phyloP scores from a whole-genome alignment of 2,797 vertebrate genomes.

The Meda fulgida region DNA sequence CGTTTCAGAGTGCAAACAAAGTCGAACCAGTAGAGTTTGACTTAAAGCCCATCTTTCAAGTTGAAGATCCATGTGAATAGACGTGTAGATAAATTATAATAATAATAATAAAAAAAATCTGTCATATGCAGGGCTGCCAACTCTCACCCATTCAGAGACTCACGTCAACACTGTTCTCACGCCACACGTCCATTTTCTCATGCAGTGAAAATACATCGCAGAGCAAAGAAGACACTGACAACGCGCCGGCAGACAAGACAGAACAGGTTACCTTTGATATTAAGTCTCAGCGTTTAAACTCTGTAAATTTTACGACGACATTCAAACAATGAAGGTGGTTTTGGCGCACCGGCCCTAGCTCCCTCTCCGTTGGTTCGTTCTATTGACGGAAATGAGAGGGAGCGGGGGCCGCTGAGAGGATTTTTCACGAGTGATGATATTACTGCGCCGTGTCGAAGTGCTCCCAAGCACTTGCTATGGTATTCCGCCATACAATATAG shows the following conservation, averaged over 20 bases:
- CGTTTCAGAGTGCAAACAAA: neutral
- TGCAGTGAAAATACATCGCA: neutral
- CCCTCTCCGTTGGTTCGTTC: too few species aligned
- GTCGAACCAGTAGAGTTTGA: neutral
- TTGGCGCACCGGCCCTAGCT: too few species aligned
- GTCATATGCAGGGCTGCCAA: neutral
- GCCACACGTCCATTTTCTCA: neutral
- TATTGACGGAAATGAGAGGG: too few species aligned
- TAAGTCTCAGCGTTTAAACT: neutral
- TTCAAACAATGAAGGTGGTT: neutral
- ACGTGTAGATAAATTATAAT: too few species aligned
- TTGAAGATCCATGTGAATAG: too few species aligned
- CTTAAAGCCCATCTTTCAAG: too few species aligned
- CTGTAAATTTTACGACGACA: neutral
- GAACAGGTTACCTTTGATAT: neutral
- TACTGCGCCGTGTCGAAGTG: too few species aligned
- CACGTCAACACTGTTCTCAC: neutral
- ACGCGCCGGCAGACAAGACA: neutral
- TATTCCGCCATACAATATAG: too few species aligned
- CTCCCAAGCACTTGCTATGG: too few species aligned
- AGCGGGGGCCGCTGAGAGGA: too few species aligned
- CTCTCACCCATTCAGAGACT: neutral
- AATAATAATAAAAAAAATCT: neutral
- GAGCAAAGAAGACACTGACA: too few species aligned
- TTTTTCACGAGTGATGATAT: too few species aligned